Evolutionary conservation across 2,797 vertebrate species (phyloP).

Genomic region (Accipiter minullus): DNA sequence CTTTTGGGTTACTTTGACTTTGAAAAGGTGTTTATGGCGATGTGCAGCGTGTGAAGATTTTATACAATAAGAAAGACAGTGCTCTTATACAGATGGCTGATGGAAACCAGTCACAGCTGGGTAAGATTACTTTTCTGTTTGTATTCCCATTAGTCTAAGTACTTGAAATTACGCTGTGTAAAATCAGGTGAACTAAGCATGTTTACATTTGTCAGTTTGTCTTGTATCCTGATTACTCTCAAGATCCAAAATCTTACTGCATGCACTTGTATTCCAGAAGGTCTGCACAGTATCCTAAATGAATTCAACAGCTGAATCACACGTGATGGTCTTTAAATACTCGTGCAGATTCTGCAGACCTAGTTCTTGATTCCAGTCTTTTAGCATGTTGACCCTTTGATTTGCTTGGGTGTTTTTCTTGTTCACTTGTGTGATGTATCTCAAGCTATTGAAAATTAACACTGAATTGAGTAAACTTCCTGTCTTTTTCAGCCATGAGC

Average conservation of each 20-base stretch:
- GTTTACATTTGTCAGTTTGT: background rate
- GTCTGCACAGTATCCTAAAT: background rate
- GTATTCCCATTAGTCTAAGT: background rate
- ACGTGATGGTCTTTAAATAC: background rate
- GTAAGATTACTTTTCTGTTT: slow-evolving; percentile 78
- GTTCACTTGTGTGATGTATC: background rate
- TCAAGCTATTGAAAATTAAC: background rate
- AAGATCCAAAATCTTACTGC: background rate
- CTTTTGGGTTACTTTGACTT: slow-evolving; percentile 82
- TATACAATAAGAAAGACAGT: slow-evolving; percentile 99
- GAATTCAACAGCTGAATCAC: background rate
- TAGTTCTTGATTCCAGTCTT: background rate
- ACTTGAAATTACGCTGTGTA: background rate
- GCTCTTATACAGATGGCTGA: slow-evolving; percentile 98
- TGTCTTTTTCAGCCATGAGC: slow-evolving; percentile 87
- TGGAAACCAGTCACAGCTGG: slow-evolving; percentile 93
- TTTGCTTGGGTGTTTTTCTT: background rate
- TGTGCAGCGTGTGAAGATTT: slow-evolving; percentile 97
- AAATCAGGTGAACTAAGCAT: background rate
- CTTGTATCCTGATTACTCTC: background rate
- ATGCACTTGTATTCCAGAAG: background rate
- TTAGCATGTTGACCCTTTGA: background rate
- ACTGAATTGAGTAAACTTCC: background rate
- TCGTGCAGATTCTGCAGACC: background rate
- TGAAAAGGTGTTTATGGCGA: slow-evolving; percentile 95